A percentile compares a stretch with the other conserved stretches of the same genome.
phyloP scores from a whole-genome alignment of 2,113 vertebrate genomes.

The Camelus bactrianus region DNA sequence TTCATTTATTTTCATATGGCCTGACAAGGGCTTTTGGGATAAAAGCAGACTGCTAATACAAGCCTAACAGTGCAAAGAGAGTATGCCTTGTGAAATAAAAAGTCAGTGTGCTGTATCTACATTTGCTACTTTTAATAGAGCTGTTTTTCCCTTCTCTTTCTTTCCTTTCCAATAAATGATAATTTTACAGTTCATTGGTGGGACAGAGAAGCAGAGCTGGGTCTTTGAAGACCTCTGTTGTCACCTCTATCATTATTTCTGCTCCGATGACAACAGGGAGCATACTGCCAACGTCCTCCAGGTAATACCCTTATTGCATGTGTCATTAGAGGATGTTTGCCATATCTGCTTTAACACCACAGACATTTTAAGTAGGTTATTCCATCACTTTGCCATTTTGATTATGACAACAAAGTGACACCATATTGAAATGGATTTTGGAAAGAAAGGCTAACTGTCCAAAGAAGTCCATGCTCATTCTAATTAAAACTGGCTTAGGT shows the following conservation, averaged over 20 bases:
- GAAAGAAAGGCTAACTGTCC: conserved; percentile 93
- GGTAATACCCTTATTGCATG: conserved; percentile 91
- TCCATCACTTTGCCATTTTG: conserved; percentile 93
- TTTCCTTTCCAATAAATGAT: conserved; percentile 76
- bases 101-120: conserved; percentile 32
- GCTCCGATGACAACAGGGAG: conserved; percentile 89
- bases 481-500: conserved; percentile 94
- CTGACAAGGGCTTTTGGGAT: background rate
- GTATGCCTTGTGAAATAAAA: conserved; percentile 59
- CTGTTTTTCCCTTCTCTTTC: conserved; percentile 16
- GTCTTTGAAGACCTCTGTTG: conserved; percentile 89
- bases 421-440: conserved; percentile 92
- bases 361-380: conserved; percentile 92
- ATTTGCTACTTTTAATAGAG: conserved; percentile 72
- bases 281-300: conserved; percentile 88
- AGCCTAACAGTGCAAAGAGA: conserved; percentile 45
- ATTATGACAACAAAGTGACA: conserved; percentile 93
- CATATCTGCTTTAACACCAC: conserved; percentile 84
- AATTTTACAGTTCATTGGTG: conserved; percentile 89
- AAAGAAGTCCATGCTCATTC: conserved; percentile 90
- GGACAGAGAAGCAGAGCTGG: conserved; percentile 86
- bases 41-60: conserved; percentile 20
- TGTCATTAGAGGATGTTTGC: conserved; percentile 91
- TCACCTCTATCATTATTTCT: conserved; percentile 90
- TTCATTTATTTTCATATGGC: background rate